Conservation (phyloP, 2,113 vertebrate genomes). For the Pedionomus torquatus region DNA sequence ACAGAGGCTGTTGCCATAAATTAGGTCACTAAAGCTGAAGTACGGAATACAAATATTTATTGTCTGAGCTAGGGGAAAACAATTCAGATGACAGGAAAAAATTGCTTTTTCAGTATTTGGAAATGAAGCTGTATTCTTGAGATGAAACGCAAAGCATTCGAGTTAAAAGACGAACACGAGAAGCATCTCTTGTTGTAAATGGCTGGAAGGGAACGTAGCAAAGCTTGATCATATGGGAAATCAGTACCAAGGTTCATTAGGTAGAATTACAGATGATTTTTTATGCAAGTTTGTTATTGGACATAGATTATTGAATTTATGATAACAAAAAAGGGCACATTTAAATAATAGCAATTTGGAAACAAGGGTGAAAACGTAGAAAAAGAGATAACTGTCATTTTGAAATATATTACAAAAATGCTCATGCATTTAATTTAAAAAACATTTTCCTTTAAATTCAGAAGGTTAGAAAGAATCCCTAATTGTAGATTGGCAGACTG, state of each 20-base stretch:
- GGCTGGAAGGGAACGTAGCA: neutral
- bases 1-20: constrained; percentile 59
- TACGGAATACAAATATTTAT: constrained; percentile 57
- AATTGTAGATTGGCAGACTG: neutral
- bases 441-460: neutral
- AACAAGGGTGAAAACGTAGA: neutral
- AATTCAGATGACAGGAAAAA: constrained; percentile 8
- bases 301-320: neutral
- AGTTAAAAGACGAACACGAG: neutral
- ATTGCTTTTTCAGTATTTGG: neutral
- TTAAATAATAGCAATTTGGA: neutral
- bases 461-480: neutral
- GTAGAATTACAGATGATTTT: neutral
- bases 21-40: constrained; percentile 68
- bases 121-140: constrained; percentile 2
- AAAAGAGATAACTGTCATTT: neutral
- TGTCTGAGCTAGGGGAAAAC: constrained; percentile 1
- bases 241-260: neutral
- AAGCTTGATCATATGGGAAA: neutral
- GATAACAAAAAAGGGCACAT: neutral
- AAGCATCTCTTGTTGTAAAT: neutral
- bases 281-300: neutral
- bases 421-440: neutral
- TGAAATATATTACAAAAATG: neutral
- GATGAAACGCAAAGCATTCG: neutral